Base-by-base conservation (phyloP, 92 coral and sea anemone species). In the Bergia puertoricense region DNA sequence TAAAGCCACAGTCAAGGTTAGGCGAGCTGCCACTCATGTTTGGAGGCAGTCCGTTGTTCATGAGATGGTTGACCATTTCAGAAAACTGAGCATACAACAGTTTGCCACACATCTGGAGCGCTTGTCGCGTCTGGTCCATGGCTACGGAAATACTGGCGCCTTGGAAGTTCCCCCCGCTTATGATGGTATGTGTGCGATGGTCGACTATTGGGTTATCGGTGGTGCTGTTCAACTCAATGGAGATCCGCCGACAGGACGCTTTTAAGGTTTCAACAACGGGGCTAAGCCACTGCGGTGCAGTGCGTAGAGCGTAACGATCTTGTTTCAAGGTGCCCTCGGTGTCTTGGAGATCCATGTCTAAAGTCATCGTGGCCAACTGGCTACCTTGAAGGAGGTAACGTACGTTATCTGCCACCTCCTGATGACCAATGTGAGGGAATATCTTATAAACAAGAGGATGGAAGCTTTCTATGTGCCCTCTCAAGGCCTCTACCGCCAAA, bases 111-210 rank as follows among this genome's bases (percentile, higher is more conserved):
- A 89, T 86, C 74, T 89, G 91, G 85, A 89, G 73, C 7, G 88
- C 87, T 62, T 89, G 91, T 50, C 91, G 88, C 54, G 87, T 68
- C 57, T 89, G 85, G 82, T 89, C 91, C 91, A 89, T 89, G 46
- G 91, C 89, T 1, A 89, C 91, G 8, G 91, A 50, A 65, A 76
- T 85, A 40, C 80, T 84, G 59, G 89, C 74, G 46, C 91, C 91
- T 59, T 89, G 91, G 88, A 89, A 89, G 87, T 89, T 89, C 23
- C 91, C 91, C 20, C 89, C 73, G 50, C 43, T 62, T 71, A 89
- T 57, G 65, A 89, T 51, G 56, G 59, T 50, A 13, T 67, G 54
- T 22, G 88, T 79, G 57, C 88, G 75, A 66, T 78, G 88, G 77
- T 85, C 91, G 57, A 89, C 50, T 62, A 89, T 89, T 22, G 91